Conservation (phyloP, 2,888 invertebrate species). For the Leucoptera coffeella region DNA sequence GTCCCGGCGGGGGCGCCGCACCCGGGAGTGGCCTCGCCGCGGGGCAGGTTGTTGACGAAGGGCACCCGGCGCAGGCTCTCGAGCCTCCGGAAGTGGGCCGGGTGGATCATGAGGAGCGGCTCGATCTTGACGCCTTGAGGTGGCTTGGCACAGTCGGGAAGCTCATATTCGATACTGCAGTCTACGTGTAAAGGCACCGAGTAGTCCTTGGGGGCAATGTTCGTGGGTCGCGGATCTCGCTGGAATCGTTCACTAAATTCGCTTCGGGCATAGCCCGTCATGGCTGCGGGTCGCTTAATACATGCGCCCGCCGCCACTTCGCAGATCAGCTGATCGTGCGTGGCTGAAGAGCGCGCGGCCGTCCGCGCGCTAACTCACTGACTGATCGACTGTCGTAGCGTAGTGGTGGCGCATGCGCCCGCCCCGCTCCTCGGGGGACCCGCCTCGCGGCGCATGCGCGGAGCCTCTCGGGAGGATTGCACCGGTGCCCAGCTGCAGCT, state of each 20-base stretch:
- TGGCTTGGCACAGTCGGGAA: constrained; percentile 83
- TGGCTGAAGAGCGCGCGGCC: constrained; percentile 28
- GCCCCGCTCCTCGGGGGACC: constrained; percentile 8
- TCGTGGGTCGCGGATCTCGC: constrained; percentile 38
- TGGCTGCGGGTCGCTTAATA: constrained; percentile 45
- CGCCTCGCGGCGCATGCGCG: not conserved
- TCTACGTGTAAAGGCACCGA: constrained; percentile 83
- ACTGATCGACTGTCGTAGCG: constrained; percentile 24
- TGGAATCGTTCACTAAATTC: constrained; percentile 42
- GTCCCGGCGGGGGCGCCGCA: constrained; percentile 8
- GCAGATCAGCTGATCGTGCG: constrained; percentile 24
- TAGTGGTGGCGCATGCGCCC: constrained; percentile 14
- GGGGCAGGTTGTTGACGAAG: constrained; percentile 77
- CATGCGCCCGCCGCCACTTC: constrained; percentile 39
- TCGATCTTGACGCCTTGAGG: constrained; percentile 77
- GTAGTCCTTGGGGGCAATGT: constrained; percentile 68
- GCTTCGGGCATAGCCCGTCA: constrained; percentile 48
- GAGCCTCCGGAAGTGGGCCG: constrained; percentile 82
- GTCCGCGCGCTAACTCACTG: constrained; percentile 14
- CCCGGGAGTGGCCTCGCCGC: constrained; percentile 36
- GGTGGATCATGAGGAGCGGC: constrained; percentile 85
- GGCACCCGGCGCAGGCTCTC: constrained; percentile 77
- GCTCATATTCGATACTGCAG: constrained; percentile 87
- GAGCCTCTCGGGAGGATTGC: too few relatives aligned
- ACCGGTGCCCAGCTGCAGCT: too few relatives aligned